Percentiles rank a stretch among this genome's conserved stretches.
Conservation (phyloP, 2,797 vertebrate species). For the Avahi laniger region DNA sequence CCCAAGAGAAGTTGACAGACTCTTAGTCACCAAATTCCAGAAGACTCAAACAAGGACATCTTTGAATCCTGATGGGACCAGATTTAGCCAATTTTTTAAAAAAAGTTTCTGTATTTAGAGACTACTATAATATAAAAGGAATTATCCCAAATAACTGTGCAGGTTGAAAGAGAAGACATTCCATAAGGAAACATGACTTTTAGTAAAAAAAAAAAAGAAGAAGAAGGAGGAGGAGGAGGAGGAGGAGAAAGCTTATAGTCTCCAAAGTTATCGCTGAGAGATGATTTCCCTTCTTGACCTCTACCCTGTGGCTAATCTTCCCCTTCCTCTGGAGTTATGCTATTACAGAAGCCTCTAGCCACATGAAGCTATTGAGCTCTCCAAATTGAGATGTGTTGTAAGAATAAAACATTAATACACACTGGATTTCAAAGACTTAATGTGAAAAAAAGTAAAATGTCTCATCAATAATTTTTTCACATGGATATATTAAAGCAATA, state of each 20-base stretch:
- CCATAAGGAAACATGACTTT: neutral
- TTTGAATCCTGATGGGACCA: neutral
- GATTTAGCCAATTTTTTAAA: neutral
- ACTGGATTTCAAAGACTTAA: constrained; percentile 35
- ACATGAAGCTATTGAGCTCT: neutral
- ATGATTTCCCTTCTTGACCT: neutral
- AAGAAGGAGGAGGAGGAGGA: neutral
- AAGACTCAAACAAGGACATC: neutral
- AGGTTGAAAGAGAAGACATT: neutral
- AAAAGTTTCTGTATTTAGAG: neutral
- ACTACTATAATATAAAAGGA: neutral
- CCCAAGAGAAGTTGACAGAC: neutral
- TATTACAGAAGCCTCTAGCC: neutral
- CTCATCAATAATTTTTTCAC: constrained; percentile 2
- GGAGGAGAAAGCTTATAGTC: neutral
- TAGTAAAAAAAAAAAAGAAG: neutral
- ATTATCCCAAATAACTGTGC: neutral
- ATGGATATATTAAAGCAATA: neutral
- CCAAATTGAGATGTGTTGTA: neutral
- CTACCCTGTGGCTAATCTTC: neutral
- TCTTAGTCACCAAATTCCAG: constrained; percentile 1
- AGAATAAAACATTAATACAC: neutral
- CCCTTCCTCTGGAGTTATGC: neutral
- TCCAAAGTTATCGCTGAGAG: neutral
- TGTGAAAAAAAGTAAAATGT: neutral